phyloP scores from a whole-genome alignment of 2,113 vertebrate genomes.

The Tachysurus vachellii region DNA sequence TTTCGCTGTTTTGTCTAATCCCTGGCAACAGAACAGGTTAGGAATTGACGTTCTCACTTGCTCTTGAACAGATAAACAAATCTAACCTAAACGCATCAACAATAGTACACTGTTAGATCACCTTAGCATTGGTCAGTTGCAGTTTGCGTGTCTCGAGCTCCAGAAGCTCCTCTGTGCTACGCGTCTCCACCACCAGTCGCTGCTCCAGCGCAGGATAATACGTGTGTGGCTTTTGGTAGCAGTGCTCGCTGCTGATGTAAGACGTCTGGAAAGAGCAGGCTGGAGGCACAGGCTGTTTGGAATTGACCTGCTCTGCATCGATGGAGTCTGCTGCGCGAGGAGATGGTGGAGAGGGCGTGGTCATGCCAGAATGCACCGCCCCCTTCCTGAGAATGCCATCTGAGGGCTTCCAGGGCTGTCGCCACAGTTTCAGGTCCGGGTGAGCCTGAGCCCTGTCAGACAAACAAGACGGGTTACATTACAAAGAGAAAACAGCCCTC shows the following conservation, averaged over 20 bases:
- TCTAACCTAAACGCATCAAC: not conserved
- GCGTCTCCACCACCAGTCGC: conserved; percentile 84
- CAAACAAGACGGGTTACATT: not conserved
- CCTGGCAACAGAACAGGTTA: not conserved
- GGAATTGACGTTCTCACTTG: not conserved
- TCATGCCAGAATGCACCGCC: conserved; percentile 54
- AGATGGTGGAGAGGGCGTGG: conserved; percentile 34
- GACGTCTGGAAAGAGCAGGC: conserved; percentile 79
- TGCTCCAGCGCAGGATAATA: conserved; percentile 87
- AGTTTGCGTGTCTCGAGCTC: conserved; percentile 71
- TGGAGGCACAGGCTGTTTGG: conserved; percentile 72
- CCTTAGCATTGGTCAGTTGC: conserved; percentile 57
- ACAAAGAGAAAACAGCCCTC: not conserved
- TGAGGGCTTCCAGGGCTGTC: conserved; percentile 86
- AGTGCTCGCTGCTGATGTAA: conserved; percentile 97
- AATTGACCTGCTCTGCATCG: conserved; percentile 64
- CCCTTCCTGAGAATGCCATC: conserved; percentile 74
- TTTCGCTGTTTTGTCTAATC: not conserved
- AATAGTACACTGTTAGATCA: not conserved
- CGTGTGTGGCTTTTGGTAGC: conserved; percentile 94
- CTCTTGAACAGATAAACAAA: not conserved
- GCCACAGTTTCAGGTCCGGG: conserved; percentile 91
- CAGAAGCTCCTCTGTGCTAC: conserved; percentile 76
- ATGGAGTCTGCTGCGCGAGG: conserved; percentile 30
- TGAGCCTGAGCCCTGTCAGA: conserved; percentile 82